Base-by-base conservation (phyloP, 1,140 invertebrate species). In the Heliconius congener region DNA sequence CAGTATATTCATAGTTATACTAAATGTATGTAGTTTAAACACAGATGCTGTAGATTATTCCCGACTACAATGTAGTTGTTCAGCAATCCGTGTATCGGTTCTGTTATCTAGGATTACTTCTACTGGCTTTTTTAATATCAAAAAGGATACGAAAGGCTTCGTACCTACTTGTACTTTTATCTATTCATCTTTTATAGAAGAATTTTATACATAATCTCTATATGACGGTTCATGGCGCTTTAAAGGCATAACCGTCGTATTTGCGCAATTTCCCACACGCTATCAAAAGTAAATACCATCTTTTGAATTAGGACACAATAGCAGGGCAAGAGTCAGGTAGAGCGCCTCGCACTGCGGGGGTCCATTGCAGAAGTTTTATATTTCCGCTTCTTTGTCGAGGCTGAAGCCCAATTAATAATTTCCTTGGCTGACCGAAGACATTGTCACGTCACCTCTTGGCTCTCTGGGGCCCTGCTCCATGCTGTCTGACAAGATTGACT, bases 241-340 rank as follows among this genome's bases (percentile, higher is more conserved):
- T 78, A 82, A 85, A 85, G 70, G 83, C 82, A 71, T 86, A 89
- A 90, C 85, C 85, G 83, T 85, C 85, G 80, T 71, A 27, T 50
- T 94, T 94, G 91, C 87, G 88, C 93, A 94, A 94, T 92, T 93
- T 94, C 93, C 91, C 93, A 94, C 90, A 91, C 88, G 84, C 83
- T 85, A 84, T 85, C 84, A 90, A 88, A 90, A 90, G 91, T 86
- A 92, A 91, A 92, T 91, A 91, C 83, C 83, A 86, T 91, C 91
- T 87, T 88, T 91, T 90, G 87, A 92, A 88, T 88, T 79, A 82
- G 78, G 85, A 83, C 82, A 94, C 93, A 94, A 94, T 90, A 84
- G 87, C 82, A 88, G 93, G 91, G 90, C 91, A 93, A 93, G 91
- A 94, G 93, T 94, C 93, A 94, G 93, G 92, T 93, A 93, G 86